phyloP scores from a whole-genome alignment of 2,113 vertebrate genomes.

The Arothron firmamentum region DNA sequence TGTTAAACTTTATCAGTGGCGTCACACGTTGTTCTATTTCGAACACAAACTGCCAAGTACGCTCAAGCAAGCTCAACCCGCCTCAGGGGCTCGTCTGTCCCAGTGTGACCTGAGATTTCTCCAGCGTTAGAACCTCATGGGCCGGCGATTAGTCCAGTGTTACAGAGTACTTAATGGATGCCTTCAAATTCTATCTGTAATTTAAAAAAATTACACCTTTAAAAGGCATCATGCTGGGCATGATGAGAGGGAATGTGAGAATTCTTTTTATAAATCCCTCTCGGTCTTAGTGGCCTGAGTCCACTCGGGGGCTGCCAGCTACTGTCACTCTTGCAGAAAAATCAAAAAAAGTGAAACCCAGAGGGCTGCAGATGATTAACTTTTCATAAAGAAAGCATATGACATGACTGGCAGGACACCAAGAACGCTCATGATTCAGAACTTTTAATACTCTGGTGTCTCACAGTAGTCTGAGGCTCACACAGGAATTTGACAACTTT shows the following conservation, averaged over 20 bases:
- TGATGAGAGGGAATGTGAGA: slow-evolving; percentile 5
- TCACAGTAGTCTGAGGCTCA: slow-evolving; percentile 54
- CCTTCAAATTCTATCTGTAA: neutral
- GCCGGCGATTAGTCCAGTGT: too few relatives aligned
- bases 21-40: too few relatives aligned
- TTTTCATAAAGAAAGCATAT: slow-evolving; percentile 75
- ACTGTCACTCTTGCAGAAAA: slow-evolving; percentile 62
- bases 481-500: slow-evolving; percentile 57
- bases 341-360: slow-evolving; percentile 59
- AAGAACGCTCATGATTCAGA: slow-evolving; percentile 54
- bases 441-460: slow-evolving; percentile 58
- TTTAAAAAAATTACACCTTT: slow-evolving; percentile 48
- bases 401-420: slow-evolving; percentile 56
- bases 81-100: slow-evolving; percentile 7
- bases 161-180: neutral
- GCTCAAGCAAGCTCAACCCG: too few relatives aligned
- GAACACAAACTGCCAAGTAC: too few relatives aligned
- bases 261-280: slow-evolving; percentile 32
- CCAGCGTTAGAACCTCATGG: too few relatives aligned
- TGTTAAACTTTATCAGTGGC: too few relatives aligned
- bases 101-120: too few relatives aligned
- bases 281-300: slow-evolving; percentile 8
- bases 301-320: slow-evolving; percentile 52
- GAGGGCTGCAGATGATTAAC: slow-evolving; percentile 73
- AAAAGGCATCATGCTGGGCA: slow-evolving; percentile 35